A percentile compares a stretch with the other conserved stretches of the same genome.
These are phyloP conservation scores for Strigamia maritima DNA, from an alignment of 2,888 invertebrate genomes.

Conservation along the genomic window DNA sequence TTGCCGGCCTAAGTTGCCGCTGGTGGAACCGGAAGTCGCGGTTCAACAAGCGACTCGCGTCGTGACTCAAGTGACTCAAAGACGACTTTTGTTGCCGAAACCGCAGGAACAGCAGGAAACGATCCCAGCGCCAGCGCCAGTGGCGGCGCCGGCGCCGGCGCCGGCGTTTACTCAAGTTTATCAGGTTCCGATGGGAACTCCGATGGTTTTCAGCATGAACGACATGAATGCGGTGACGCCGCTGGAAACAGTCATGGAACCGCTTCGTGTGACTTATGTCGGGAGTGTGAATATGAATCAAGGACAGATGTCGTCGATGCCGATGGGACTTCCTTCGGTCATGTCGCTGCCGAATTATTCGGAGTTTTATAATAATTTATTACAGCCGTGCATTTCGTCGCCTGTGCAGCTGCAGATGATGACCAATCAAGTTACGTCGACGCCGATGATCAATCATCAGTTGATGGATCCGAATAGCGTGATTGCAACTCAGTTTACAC, in stretches of 20 bases:
- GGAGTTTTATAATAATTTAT: neutral
- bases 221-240: slow-evolving; percentile 10
- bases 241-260: slow-evolving; percentile 25
- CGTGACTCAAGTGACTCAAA: neutral
- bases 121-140: neutral
- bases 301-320: slow-evolving; percentile 18
- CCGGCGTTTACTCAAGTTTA: neutral
- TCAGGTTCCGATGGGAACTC: slow-evolving; percentile 32
- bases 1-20: no score
- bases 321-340: slow-evolving; percentile 38
- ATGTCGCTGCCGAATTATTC: slow-evolving; percentile 13
- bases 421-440: neutral
- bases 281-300: slow-evolving; percentile 38
- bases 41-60: no score
- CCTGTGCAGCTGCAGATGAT: neutral
- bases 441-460: neutral
- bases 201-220: slow-evolving; percentile 27
- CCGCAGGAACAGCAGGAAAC: neutral
- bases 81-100: slow-evolving; percentile 20
- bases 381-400: neutral
- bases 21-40: no score
- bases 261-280: slow-evolving; percentile 33
- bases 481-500: neutral
- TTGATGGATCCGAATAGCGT: neutral
- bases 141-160: no score